Evolutionary conservation across 2,113 vertebrate genomes (phyloP), one percentile per base, ranked within the genome.

Genomic region (Naja naja): DNA sequence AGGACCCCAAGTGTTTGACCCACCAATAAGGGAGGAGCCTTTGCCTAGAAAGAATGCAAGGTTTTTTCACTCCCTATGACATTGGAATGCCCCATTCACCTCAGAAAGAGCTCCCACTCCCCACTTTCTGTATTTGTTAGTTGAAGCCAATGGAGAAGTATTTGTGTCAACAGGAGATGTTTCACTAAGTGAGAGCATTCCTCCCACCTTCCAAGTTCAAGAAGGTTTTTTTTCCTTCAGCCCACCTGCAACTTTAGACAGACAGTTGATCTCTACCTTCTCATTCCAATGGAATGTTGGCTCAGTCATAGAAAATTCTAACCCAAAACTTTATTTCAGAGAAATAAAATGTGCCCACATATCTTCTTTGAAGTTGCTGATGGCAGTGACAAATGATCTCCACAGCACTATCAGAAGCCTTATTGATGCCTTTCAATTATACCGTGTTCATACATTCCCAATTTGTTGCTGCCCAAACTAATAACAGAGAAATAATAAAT

Each of bases 381-480:
- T 89, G 91, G 43, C 53, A 89, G 74, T 14, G 45, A 53, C 39
- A 43, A 93, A 95, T 95, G 89, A 2, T 39, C 81, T 34, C 22
- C 20, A 18, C 91, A 58, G 53, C 25, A 91, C 22, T 47, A 27
- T 88, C n/a, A 93, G 91, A 64, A 94, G 92, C 39, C 64, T 91
- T 49, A 86, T 92, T 95, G 94, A 45, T 93, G 94, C 92, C 92
- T 95, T 92, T 89, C 90, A 94, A 85, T 91, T 94, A 23, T 52
- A 95, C 95, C 92, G 88, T 85, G 54, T 94, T 95, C 91, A 23
- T 56, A 27, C 91, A 92, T 95, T 93, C 94, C 81, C 95, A 95
- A 95, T 91, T 85, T 88, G 45, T 8, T 89, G 96, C 93, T 94
- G 94, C 95, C 96, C 96, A 64, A 89, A 93, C 43, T 43, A 93